A percentile compares a stretch with the other conserved stretches of the same genome.
Conservation (phyloP, 92 coral and sea anemone genomes). For the Virgularia gustaviana region DNA sequence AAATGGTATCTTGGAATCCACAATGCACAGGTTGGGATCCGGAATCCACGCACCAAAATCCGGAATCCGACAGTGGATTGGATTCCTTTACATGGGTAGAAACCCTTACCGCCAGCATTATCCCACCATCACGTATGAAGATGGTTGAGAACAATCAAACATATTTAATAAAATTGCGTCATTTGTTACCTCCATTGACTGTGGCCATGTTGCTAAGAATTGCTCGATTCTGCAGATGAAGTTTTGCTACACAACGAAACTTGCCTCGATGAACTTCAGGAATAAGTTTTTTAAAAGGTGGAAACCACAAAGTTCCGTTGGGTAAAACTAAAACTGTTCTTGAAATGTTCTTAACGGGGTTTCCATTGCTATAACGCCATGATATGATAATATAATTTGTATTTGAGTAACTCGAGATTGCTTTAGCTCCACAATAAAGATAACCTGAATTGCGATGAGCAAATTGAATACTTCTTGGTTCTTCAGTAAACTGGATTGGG, state of each 20-base stretch:
- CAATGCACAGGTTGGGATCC: too few relatives aligned
- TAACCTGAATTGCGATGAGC: conserved; percentile 81
- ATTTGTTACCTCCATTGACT: conserved; percentile 75
- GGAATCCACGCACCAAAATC: too few relatives aligned
- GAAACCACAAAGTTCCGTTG: conserved; percentile 84
- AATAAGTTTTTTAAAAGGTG: conserved; percentile 68
- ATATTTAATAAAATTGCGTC: too few relatives aligned
- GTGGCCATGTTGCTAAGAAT: conserved; percentile 75
- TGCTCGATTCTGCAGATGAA: conserved; percentile 39
- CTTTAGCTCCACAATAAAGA: conserved; percentile 62
- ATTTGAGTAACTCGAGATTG: conserved; percentile 16
- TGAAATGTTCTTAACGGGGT: conserved; percentile 51
- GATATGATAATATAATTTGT: not conserved
- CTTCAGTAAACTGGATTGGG: conserved; percentile 77
- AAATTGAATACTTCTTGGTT: conserved; percentile 88
- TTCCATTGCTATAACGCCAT: conserved; percentile 29
- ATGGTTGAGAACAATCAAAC: too few relatives aligned
- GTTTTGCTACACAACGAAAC: conserved; percentile 74
- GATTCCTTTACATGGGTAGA: too few relatives aligned
- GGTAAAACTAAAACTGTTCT: conserved; percentile 67
- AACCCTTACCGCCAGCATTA: too few relatives aligned
- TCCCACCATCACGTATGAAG: too few relatives aligned
- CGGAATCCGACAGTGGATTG: too few relatives aligned
- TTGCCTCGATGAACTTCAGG: conserved; percentile 68
- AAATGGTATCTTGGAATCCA: too few relatives aligned